Base-by-base conservation (phyloP, 2,888 invertebrate species). In the Himalopsyche kuldschensis region DNA sequence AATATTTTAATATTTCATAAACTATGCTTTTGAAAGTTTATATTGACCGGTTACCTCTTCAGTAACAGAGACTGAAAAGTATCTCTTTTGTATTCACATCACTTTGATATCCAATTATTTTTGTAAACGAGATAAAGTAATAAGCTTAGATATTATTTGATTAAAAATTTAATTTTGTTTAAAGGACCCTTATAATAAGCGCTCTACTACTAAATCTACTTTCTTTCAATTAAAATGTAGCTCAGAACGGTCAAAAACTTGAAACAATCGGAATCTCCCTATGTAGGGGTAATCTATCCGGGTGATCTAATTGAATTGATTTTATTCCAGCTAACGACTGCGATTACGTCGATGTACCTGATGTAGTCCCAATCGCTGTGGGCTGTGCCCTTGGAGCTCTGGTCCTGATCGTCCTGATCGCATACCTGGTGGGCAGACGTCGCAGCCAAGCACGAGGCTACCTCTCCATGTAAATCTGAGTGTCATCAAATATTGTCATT, bases 341-440 rank as follows among this genome's bases (percentile, higher is more conserved):
- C 90, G 93, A 93, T 87, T 92, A 94, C 83, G 92, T 92, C 48
- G 94, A 95, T 87, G 94, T 96, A 5, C 94, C 96, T 20, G 99
- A 99, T 91, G 94, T 97, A 86, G 98, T 99, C 83, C 99, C 99
- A 31, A 98, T 99, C 89, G 97, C 97, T 30, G 99, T 99, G 85
- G 99, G 99, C 20, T 97, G 97, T 89, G 97, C 97, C 79, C 92
- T 99, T 84, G 97, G 96, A 86, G 96, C 94, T 79, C 93, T 99
- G 84, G 97, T 99, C 86, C 91, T 98, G 85, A 94, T 98, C 87
- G 98, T 99, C 80, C 94, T 99, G 87, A 93, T 96, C 87, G 97
- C 97, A 75, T 99, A 99, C 91, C 93, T 99, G 86, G 94, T 98
- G 88, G 98, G 97, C 84, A 96, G 99, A 88, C 94, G 96, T 89